phyloP scores from a whole-genome alignment of 2,888 invertebrate species.

The Amorpha juglandis region DNA sequence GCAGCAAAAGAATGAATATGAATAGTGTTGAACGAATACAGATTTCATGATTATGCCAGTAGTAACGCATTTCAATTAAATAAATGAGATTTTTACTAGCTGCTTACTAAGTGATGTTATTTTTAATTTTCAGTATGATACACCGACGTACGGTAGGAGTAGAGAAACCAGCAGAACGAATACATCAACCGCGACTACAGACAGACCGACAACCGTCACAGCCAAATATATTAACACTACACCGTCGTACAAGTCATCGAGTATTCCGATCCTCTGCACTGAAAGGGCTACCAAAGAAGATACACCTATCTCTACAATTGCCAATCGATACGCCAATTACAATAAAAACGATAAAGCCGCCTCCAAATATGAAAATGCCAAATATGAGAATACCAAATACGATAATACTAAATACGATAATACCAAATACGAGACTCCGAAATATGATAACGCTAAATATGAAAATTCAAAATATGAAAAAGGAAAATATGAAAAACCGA shows the following conservation, averaged over 20 bases:
- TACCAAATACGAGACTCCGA: constrained; percentile 62
- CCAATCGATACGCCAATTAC: constrained; percentile 73
- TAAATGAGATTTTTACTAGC: constrained; percentile 17
- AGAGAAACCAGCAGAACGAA: constrained; percentile 59
- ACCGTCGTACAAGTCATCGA: constrained; percentile 77
- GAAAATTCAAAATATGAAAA: constrained; percentile 41
- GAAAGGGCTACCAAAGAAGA: constrained; percentile 73
- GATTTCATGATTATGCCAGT: constrained; percentile 26
- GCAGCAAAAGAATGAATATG: constrained; percentile 64
- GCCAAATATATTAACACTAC: constrained; percentile 74
- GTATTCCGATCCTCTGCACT: constrained; percentile 69
- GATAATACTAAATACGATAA: constrained; percentile 6
- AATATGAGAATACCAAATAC: constrained; percentile 2
- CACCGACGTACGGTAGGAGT: constrained; percentile 68
- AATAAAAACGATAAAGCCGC: constrained; percentile 45
- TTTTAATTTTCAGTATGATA: constrained; percentile 71
- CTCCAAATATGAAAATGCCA: constrained; percentile 21
- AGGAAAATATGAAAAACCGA: constrained; percentile 42
- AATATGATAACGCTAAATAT: constrained; percentile 6
- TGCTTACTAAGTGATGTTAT: constrained; percentile 22
- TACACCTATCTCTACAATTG: constrained; percentile 70
- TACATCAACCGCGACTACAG: constrained; percentile 52
- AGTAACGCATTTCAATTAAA: constrained; percentile 26
- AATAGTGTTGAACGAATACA: constrained; percentile 63
- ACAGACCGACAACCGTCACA: constrained; percentile 74